Evolutionary conservation across 2,797 vertebrate species (phyloP), one percentile per base, ranked within the genome.

Genomic region (Gouania willdenowi): DNA sequence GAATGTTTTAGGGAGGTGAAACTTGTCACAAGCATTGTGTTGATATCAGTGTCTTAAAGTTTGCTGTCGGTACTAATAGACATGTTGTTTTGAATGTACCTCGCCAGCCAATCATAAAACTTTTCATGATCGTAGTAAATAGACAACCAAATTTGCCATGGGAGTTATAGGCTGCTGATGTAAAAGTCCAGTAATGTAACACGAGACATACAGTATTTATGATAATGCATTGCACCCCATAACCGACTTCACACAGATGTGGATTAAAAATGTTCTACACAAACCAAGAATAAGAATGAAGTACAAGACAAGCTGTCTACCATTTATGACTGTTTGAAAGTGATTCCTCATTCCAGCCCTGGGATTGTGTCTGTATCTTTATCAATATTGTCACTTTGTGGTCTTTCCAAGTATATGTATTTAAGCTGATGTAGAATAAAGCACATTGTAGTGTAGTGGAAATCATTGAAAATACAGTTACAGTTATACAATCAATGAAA

Each of bases 321-420:
- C 75, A 73, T 54, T 52, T 48, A 59, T 67, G 53, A 69, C 37
- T 58, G 37, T 62, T 63, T 59, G 22, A 55, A 65, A 60, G 26
- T 32, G 27, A 56, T 49, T 26, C 55, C 54, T 64, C 21, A 44
- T 60, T 54, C n/a, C 34, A 43, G 41, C 37, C n/a, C 48, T 27
- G 3, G 55, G 20, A 38, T 70, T 39, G 41, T 50, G 37, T 42
- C 23, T 51, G 53, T 78, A 47, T 61, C 77, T 66, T 64, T 62
- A 73, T 74, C 40, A 46, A 36, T 62, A 40, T 12, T 76, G 67
- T 70, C 29, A 61, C 54, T 50, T 30, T 22, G 49, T 75, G 61
- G 49, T 80, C 13, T 76, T 72, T 77, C 45, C 75, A 77, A 76
- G 61, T 52, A 3, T 37, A 57, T 76, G 63, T 75, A 61, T 57